Evolutionary conservation across 2,797 vertebrate genomes (phyloP), one percentile per base, ranked within the genome.

Genomic region (Euthynnus affinis): DNA sequence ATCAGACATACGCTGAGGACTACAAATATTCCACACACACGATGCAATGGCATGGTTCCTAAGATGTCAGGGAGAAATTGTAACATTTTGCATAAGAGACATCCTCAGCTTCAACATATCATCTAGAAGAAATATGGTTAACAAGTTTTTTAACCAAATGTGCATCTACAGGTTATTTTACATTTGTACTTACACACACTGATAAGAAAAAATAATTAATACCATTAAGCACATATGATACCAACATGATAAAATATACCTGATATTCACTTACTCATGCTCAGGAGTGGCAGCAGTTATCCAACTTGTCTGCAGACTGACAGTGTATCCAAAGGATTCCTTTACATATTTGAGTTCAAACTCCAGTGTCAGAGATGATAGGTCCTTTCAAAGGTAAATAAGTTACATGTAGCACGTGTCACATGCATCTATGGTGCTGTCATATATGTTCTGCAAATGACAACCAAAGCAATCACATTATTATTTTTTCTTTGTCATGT

Each of bases 331-430:
- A 56, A 20, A 20, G 0, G 15, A 64, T 18, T 40, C 9, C 37
- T 57, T 57, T 5, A 13, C 9, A 15, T 55, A 17, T 70, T 56
- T 74, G 58, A 70, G 78, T 75, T 79, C 87, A 89, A 87, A 90
- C 63, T 90, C 80, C 88, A 89, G 20, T 15, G 4, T 65, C 13
- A n/a, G 9, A 66, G 22, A 12, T 53, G 27, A 71, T 15, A 0
- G 1, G 40, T 13, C 56, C 25, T 14, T 15, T 65, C 9, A 53
- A n/a, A 23, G 22, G 81, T 87, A 20, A 87, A 83, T 89, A 18
- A 84, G 57, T 89, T 76, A 87, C 83, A 71, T 42, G 23, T n/a
- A n/a, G 15, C 66, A 73, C 2, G 6, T 71, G 70, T 27, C 7
- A 60, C 9, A 6, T 66, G 4, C 20, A 29, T 9, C 1, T 15